Base-by-base conservation (phyloP, 92 coral and sea anemone species). In the Zoanthus solanderi region DNA sequence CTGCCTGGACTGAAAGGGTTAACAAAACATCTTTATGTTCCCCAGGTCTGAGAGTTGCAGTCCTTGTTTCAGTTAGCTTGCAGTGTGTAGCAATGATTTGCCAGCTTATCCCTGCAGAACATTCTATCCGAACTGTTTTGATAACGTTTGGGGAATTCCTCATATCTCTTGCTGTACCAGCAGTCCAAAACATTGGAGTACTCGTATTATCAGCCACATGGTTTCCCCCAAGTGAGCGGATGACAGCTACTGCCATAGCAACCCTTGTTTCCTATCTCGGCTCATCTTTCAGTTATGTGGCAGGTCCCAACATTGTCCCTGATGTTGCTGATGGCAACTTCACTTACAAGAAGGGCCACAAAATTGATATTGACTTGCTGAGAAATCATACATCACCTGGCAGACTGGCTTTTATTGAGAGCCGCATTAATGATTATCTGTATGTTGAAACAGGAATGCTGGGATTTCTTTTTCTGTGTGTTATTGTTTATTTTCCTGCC, bases 181-280 rank as follows among this genome's bases (percentile, higher is more conserved):
- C 94, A 23, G 98, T 93, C 9, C 95, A 94, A 78, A 93, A 93
- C 75, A 96, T 93, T 17, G 98, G 97, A 5, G 98, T 94, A 12
- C 73, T 97, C 0, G 98, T 95, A n/a, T 90, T 97, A n/a, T 97
- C 99, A 1, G 96, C 99, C 34, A 92, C 98, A 15, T 97, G 99
- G 99, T 97, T 97, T 84, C 99, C 99, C 28, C 97, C 97, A 11
- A 88, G 91, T 57, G 97, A 97, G 87, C 93, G 99, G 7, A 97
- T 96, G 94, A 97, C 98, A 10, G 96, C 99, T 72, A 97, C 99
- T 12, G 98, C 99, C 45, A 92, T 95, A 73, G 96, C 98, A 16
- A 94, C 98, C 8, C 77, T 95, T 52, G 98, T 92, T n/a, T 90
- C 97, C 17, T 97, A 95, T 80, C 88, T 94, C 0, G 99, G 99